Evolutionary conservation across 2,113 vertebrate species (phyloP).

Genomic region (Nycticorax nycticorax): DNA sequence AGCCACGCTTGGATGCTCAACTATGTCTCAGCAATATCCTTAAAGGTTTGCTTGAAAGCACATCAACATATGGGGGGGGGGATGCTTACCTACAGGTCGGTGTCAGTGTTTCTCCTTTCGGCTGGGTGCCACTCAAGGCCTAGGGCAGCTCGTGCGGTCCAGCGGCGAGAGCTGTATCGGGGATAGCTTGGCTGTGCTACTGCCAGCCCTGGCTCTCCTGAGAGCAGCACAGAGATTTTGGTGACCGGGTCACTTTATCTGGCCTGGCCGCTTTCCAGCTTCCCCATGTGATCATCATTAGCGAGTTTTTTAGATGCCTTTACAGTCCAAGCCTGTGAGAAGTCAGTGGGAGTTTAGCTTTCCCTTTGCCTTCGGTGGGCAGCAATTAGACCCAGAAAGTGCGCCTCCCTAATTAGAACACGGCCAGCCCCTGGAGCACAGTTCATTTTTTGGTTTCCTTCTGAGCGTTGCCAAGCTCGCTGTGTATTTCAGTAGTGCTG

Average conservation of each 20-base stretch:
- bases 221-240: neutral
- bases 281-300: neutral
- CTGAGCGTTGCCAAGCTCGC: neutral
- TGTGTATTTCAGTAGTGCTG: neutral
- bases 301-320: neutral
- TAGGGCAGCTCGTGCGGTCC: accelerated
- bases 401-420: neutral
- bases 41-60: neutral
- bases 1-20: neutral
- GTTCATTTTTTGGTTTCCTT: neutral
- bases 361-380: neutral
- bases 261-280: neutral
- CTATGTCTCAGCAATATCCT: too few relatives aligned
- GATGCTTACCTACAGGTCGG: neutral
- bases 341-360: neutral
- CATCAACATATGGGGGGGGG: accelerated
- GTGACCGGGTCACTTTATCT: neutral
- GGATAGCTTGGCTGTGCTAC: neutral
- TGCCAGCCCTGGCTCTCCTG: neutral
- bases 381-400: neutral
- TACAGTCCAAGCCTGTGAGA: neutral
- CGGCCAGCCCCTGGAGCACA: too few relatives aligned
- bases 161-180: accelerated
- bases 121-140: neutral
- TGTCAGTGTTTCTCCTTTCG: neutral